phyloP scores from a whole-genome alignment of 2,797 vertebrate genomes.

The Petrocephalus schoutedeni region DNA sequence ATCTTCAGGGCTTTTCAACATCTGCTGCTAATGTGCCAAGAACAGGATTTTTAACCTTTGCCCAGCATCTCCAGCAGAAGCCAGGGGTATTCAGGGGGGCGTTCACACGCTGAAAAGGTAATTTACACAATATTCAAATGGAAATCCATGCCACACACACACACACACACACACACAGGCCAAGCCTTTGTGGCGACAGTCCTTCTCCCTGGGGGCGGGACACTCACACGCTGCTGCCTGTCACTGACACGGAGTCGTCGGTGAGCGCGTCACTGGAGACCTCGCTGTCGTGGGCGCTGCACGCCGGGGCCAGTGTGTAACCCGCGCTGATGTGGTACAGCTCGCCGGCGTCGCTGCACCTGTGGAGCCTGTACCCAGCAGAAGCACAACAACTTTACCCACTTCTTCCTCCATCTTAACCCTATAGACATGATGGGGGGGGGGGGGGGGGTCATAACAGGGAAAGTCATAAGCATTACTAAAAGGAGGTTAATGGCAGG shows the following conservation, averaged over 20 bases:
- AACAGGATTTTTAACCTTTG: background rate
- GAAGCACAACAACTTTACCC: background rate
- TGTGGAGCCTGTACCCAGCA: conserved; percentile 70
- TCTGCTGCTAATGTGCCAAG: background rate
- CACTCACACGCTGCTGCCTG: conserved; percentile 94
- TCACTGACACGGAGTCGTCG: conserved; percentile 91
- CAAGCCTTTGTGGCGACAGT: background rate
- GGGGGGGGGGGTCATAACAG: conserved; percentile 26
- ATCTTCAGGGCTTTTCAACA: background rate
- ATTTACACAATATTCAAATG: background rate
- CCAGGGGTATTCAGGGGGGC: background rate
- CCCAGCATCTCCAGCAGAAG: background rate
- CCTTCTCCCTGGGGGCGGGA: background rate
- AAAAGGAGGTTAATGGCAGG: background rate
- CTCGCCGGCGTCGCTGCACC: conserved; percentile 69
- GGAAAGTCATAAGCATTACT: background rate
- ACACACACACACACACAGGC: background rate
- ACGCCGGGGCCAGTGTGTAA: conserved; percentile 76
- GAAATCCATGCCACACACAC: background rate
- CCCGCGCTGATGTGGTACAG: conserved; percentile 75
- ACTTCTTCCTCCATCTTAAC: background rate
- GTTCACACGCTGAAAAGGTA: background rate
- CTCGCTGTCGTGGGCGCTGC: conserved; percentile 94
- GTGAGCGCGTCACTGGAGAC: conserved; percentile 92
- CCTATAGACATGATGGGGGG: background rate